These are phyloP conservation scores for Cataglyphis cursor DNA, from an alignment of 2,888 invertebrate species.

Conservation along the genomic window DNA sequence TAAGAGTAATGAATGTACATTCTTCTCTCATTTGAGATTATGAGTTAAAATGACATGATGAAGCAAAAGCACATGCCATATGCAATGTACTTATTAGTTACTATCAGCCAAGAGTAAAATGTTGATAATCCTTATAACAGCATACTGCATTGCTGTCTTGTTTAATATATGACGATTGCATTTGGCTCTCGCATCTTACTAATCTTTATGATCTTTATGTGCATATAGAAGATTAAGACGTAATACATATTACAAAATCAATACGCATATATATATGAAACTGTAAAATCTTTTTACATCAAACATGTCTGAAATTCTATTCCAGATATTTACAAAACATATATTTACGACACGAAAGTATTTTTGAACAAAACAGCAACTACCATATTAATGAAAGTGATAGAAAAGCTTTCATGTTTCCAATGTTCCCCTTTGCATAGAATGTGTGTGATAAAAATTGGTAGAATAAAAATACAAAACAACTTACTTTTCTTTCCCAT, in stretches of 20 bases:
- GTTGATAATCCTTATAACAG: conserved; percentile 32
- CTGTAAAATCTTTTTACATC: neutral
- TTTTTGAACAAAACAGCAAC: conserved; percentile 70
- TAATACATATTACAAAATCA: neutral
- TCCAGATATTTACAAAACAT: conserved; percentile 3
- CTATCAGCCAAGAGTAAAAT: conserved; percentile 45
- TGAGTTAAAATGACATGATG: conserved; percentile 50
- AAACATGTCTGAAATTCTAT: neutral
- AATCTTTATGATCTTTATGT: conserved; percentile 17
- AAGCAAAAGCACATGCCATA: conserved; percentile 79
- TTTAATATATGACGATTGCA: conserved; percentile 20
- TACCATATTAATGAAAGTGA: conserved; percentile 77
- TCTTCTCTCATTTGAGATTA: neutral
- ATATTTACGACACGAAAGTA: conserved; percentile 7
- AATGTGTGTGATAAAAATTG: conserved; percentile 35
- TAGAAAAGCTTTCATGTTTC: conserved; percentile 73
- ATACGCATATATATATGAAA: neutral
- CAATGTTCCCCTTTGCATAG: conserved; percentile 56
- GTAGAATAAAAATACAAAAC: conserved; percentile 19
- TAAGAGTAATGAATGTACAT: conserved; percentile 30
- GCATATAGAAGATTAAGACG: neutral
- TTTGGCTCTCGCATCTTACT: neutral
- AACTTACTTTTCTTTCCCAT: conserved; percentile 86
- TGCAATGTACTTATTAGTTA: conserved; percentile 68
- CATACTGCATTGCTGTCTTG: conserved; percentile 67